These are phyloP conservation scores for Spicauda simplicius DNA, from an alignment of 2,888 invertebrate genomes.

Conservation along the genomic window DNA sequence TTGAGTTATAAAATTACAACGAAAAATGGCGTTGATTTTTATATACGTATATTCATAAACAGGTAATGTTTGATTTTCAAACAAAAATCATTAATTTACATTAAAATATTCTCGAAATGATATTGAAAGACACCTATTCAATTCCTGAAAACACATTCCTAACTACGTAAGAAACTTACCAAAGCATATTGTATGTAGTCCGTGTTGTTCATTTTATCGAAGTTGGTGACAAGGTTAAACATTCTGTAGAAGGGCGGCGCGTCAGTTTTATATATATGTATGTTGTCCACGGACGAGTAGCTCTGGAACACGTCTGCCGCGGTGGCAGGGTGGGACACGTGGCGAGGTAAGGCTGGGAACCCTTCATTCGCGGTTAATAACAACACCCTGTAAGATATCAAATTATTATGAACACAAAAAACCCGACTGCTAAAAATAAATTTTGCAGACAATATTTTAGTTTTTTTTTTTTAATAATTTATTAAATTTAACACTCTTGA, in stretches of 20 bases:
- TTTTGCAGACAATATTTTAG: too few relatives aligned
- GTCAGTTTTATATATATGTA: constrained; percentile 69
- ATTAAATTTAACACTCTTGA: too few relatives aligned
- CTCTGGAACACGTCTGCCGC: constrained; percentile 63
- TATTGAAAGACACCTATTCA: too few relatives aligned
- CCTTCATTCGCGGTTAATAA: constrained; percentile 75
- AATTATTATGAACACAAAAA: background rate
- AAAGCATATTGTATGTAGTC: constrained; percentile 89
- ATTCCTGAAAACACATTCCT: too few relatives aligned
- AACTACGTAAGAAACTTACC: constrained; percentile 35
- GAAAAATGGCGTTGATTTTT: too few relatives aligned
- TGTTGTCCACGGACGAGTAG: constrained; percentile 62
- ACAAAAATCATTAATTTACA: too few relatives aligned
- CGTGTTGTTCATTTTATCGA: constrained; percentile 86
- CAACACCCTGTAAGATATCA: constrained; percentile 76
- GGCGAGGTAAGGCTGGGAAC: constrained; percentile 59
- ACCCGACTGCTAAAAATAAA: too few relatives aligned
- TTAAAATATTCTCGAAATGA: too few relatives aligned
- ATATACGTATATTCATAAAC: too few relatives aligned
- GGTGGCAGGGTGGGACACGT: constrained; percentile 46
- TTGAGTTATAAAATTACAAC: too few relatives aligned
- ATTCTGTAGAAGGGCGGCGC: constrained; percentile 86
- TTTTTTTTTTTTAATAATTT: too few relatives aligned
- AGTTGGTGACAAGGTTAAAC: constrained; percentile 89
- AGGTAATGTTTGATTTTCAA: too few relatives aligned